Evolutionary conservation across 2,113 vertebrate genomes (phyloP), one percentile per base, ranked within the genome.

Genomic region (Typhlomys cinereus): DNA sequence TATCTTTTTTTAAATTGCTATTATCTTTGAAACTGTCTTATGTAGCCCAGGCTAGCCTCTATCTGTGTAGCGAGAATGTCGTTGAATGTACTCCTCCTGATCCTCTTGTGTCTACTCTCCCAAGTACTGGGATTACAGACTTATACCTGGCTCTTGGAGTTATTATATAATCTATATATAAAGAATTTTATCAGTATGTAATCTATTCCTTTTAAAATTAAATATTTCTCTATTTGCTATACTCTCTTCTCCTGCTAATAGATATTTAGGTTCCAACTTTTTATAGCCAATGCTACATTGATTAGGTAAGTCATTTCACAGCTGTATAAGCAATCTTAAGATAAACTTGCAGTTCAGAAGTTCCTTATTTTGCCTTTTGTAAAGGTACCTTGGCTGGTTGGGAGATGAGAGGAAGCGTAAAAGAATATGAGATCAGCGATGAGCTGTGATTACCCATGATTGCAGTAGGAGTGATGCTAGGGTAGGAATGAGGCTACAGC

Each of bases 101-200:
- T 27, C n/a, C 34, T 57, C n/a, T 9, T 36, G 48, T 12, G 20
- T 78, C 15, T 20, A n/a, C 15, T 11, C 20, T 52, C 31, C 48
- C 50, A 54, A 54, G 20, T 54, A 3, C 31, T 76, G 50, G 34
- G 50, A 76, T 54, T 54, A 54, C 34, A 76, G 36, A 20, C 74
- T 54, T 54, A 21, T 5, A 78, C 50, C 12, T n/a, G 34, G 50
- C 10, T 34, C 31, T 76, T 84, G n/a, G 44, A 64, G 20, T 48
- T 84, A 71, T 20, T 82, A 31, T 46, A 14, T 64, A 61, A n/a
- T 71, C 54, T 15, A 46, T 79, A 29, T 82, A 61, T 62, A 69
- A 92, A 73, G 31, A 90, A 59, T 92, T 62, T 94, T 89, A 83
- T 75, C 41, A 54, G 41, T 83, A 50, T 59, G 62, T 90, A 84